phyloP scores from a whole-genome alignment of 2,113 vertebrate genomes.

The Spilogale gracilis region DNA sequence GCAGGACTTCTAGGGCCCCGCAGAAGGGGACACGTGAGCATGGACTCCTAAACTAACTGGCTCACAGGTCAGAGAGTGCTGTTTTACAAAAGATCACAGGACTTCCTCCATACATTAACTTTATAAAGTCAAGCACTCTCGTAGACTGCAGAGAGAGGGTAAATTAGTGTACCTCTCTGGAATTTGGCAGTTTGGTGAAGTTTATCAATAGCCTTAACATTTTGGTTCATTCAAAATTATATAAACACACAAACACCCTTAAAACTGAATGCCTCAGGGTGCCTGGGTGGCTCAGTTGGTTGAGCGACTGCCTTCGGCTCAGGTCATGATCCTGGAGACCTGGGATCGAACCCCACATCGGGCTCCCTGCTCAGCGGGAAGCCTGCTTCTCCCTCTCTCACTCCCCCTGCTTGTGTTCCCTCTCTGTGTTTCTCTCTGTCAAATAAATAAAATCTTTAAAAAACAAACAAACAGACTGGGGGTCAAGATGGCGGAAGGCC shows the following conservation, averaged over 20 bases:
- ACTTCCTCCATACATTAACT: background rate
- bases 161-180: background rate
- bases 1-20: background rate
- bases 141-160: background rate
- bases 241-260: background rate
- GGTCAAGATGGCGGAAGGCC: too few species aligned
- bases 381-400: too few species aligned
- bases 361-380: too few species aligned
- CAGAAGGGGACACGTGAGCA: background rate
- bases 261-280: background rate
- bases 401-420: too few species aligned
- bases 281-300: too few species aligned
- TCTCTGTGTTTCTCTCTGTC: too few species aligned
- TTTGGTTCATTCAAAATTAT: constrained; percentile 29
- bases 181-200: constrained; percentile 5
- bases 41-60: background rate
- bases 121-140: background rate
- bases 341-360: too few species aligned
- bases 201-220: background rate
- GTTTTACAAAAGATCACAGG: background rate
- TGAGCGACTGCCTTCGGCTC: too few species aligned
- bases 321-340: too few species aligned
- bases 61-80: background rate
- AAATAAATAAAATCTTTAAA: too few species aligned
- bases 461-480: background rate